Base-by-base conservation (phyloP, 2,888 invertebrate species). In the Heliconius sara region DNA sequence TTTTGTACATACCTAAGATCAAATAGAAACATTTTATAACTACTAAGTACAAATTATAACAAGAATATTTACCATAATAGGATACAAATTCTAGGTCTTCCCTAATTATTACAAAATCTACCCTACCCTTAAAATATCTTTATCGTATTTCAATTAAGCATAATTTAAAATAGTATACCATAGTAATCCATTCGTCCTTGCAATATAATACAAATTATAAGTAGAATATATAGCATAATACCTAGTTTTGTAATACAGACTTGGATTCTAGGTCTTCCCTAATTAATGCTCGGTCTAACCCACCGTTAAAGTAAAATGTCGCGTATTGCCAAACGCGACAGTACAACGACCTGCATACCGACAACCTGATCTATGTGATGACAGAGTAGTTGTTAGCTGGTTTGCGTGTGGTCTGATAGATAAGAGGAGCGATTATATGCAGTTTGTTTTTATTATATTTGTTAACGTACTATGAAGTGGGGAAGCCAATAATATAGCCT, bases 351-450 rank as follows among this genome's bases (percentile, higher is more conserved):
- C 92, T 85, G 92, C 92, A 92, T 92, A 89, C 93, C 92, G 87
- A 86, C 90, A 91, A 91, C 92, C 91, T 91, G 93, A 91, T 93
- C 91, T 91, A 91, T 89, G 91, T 91, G 93, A 93, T 93, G 93
- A 93, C 93, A 90, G 92, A 92, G 87, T 89, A 89, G 90, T 91
- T 91, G 90, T 90, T 91, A 88, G 88, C 85, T 87, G 84, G 87
- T 84, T 80, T 34, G 73, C 79, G 78, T 60, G 27, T 79, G 86
- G 85, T 83, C 3, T 66, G 82, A 84, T 81, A 70, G 25, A 83
- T 70, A 81, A 83, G 65, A 43, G 39, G 47, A 39, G 25, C 27
- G 65, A 9, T 34, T 60, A 22, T 25, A 9, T 65, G 12, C 3
- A 7, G 2, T 57, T 57, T 71, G 47, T 25, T 25, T 22, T 34